Evolutionary conservation across 2,888 invertebrate species (phyloP), one percentile per base, ranked within the genome.

Genomic region (Odontocerum albicorne): DNA sequence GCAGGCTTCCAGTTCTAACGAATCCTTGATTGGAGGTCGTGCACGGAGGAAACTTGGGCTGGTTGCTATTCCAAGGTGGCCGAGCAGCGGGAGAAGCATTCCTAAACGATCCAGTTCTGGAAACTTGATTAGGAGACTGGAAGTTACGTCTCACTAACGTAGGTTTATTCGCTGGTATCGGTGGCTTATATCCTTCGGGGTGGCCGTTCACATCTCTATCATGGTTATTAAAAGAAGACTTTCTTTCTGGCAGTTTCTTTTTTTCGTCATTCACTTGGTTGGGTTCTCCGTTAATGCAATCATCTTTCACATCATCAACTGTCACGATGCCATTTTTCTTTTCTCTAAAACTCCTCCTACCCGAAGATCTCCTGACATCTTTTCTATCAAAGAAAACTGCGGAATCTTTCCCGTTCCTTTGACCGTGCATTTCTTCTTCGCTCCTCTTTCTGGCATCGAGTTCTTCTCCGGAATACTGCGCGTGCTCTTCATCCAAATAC

Each of bases 301-400:
- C 75, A 1, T 72, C 73, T 63, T 76, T 77, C 0, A 76, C 73
- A 65, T 77, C 76, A 57, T 77, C 77, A 16, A 77, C 75, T n/a
- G 76, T 77, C 2, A 77, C 73, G 4, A 75, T 75, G 22, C 69
- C 72, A 2, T 75, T 70, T 66, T 76, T 77, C 45, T 75, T 68
- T 44, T 76, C 77, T 61, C 74, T 72, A 44, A 70, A 77, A 45
- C 77, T 78, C 0, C 71, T 69, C 60, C 77, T 68, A 15, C 72
- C 64, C 4, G 75, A 70, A 10, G 44, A 47, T 39, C 73, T 72
- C 65, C 73, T 70, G 19, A 64, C 68, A 22, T 46, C 49, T 36
- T 54, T 60, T 32, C 45, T 40, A 15, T 60, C 60, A n/a, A 57
- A 54, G 33, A 50, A 50, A 21, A 49, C 36, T 12, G 10, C 22